Conservation (phyloP, 2,797 vertebrate genomes). For the Ispidina lecontei region DNA sequence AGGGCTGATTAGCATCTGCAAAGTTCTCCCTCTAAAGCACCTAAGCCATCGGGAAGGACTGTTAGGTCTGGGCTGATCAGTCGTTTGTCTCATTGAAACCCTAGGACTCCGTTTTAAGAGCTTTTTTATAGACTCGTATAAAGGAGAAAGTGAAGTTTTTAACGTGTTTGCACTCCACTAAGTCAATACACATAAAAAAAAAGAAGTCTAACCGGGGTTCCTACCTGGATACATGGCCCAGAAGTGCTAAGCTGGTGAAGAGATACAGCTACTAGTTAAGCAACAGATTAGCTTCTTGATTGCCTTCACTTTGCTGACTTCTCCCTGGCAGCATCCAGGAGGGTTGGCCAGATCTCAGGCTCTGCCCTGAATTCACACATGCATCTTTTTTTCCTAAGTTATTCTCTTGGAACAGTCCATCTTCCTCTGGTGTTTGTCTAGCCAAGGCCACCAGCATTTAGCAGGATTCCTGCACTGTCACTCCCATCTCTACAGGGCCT, state of each 20-base stretch:
- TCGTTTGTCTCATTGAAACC: conserved; percentile 78
- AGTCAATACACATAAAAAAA: conserved; percentile 76
- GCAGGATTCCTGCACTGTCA: no score
- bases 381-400: accelerated
- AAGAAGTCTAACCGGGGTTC: conserved; percentile 69
- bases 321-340: background rate
- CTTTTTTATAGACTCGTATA: conserved; percentile 85
- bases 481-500: background rate
- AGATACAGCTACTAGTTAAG: conserved; percentile 17
- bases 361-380: background rate
- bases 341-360: background rate
- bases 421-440: background rate
- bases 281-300: conserved; percentile 19
- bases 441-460: no score
- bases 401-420: background rate
- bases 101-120: conserved; percentile 83
- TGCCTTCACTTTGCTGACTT: background rate
- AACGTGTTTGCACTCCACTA: conserved; percentile 80
- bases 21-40: conserved; percentile 44
- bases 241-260: conserved; percentile 61
- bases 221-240: conserved; percentile 42
- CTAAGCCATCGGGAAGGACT: conserved; percentile 31
- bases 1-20: conserved; percentile 32
- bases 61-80: conserved; percentile 40
- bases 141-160: conserved; percentile 83